Evolutionary conservation across 2,113 vertebrate species (phyloP).

Genomic region (Opisthocomus hoazin): DNA sequence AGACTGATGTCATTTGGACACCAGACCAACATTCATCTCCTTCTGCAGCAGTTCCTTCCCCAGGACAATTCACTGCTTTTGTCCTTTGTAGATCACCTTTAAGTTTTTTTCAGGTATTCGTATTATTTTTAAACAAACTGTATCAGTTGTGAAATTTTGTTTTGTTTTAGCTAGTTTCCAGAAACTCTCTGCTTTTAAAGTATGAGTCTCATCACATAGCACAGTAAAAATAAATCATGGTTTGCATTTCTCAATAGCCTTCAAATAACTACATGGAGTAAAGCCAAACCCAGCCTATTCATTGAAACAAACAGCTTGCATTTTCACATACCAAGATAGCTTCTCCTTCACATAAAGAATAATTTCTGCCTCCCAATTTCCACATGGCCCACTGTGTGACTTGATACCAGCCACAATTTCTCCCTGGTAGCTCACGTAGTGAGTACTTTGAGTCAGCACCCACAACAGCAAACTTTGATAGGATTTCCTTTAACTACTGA

Average conservation of each 20-base stretch:
- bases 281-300: slow-evolving; percentile 34
- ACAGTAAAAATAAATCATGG: slow-evolving; percentile 46
- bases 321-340: not conserved
- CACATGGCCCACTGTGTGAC: not conserved
- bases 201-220: slow-evolving; percentile 8
- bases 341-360: not conserved
- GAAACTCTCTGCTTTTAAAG: not conserved
- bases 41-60: not conserved
- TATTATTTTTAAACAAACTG: not conserved
- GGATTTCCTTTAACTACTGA: slow-evolving; percentile 23
- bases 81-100: not conserved
- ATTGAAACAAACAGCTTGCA: not conserved
- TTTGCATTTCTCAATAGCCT: slow-evolving; percentile 54
- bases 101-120: not conserved
- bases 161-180: not conserved
- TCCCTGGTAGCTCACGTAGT: slow-evolving; percentile 42
- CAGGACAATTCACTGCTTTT: not conserved
- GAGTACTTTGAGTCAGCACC: slow-evolving; percentile 57
- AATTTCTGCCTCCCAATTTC: not conserved
- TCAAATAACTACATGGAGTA: slow-evolving; percentile 34
- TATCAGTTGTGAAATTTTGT: not conserved
- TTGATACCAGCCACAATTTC: not conserved
- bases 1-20: not conserved
- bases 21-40: not conserved
- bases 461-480: slow-evolving; percentile 10